Base-by-base conservation (phyloP, 37 sponge, comb jelly and placozoan genomes). In the Agelas oroides region DNA sequence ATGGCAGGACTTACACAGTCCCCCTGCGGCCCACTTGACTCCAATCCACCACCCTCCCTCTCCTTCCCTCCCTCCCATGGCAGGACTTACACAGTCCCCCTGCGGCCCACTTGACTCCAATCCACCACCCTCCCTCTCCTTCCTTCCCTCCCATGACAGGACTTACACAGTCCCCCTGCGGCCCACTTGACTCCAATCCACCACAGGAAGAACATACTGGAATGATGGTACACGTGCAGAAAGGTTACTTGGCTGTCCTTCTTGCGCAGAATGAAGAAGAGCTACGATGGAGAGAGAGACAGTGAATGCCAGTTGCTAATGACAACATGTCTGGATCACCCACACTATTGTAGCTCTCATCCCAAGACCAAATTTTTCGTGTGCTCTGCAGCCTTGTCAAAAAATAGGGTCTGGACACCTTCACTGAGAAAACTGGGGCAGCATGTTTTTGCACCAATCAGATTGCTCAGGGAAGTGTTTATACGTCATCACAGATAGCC, bases 1-100 rank as follows among this genome's bases (percentile, higher is more conserved):
- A n/a, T n/a, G n/a, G n/a, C n/a, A n/a, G n/a, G n/a, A 81, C 94
- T 86, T 38, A 94, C 94, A 94, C 70, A 90, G 94, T 78, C 94
- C 94, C 32, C 94, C 97, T 32, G 97, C 97, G 24, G 93, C 97
- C 97, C 97, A 96, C 72, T 93, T 93, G 84, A 93, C 83, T 1
- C 97, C 97, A 61, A 96, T 96, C 94, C 94, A 96, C 97, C 97
- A 96, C 41, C n/a, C n/a, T n/a, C n/a, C n/a, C n/a, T n/a, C n/a
- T n/a, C n/a, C n/a, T n/a, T n/a, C n/a, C n/a, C n/a, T n/a, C n/a
- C n/a, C n/a, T n/a, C n/a, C n/a, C n/a, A n/a, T n/a, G n/a, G n/a
- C n/a, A n/a, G n/a, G n/a, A 81, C 94, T 86, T 38, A 94, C 94
- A 94, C 70, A 90, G 94, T 78, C 94, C 94, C 32, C 94, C 97